A percentile compares a stretch with the other conserved stretches of the same genome.
Conservation (phyloP, 2,797 vertebrate genomes). For the Gymnothorax javanicus region DNA sequence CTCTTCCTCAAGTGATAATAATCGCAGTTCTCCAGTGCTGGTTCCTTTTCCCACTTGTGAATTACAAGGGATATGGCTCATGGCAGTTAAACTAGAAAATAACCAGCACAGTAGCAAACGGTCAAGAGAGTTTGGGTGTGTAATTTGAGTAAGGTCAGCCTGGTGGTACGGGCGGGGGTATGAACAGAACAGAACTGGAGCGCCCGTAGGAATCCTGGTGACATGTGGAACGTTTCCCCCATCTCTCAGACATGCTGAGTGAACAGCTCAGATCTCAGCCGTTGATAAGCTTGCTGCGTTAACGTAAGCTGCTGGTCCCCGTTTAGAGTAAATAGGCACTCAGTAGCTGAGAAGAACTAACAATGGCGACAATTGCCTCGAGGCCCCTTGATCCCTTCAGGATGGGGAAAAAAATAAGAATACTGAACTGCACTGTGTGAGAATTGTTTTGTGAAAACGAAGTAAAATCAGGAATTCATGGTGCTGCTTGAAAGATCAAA, state of each 20-base stretch:
- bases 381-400: neutral
- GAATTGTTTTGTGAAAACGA: neutral
- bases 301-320: neutral
- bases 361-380: neutral
- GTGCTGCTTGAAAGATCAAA: conserved; percentile 47
- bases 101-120: neutral
- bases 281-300: neutral
- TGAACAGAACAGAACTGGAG: neutral
- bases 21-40: neutral
- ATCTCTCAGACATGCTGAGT: neutral
- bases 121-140: neutral
- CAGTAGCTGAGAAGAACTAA: neutral
- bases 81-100: neutral
- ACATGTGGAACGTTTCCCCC: neutral
- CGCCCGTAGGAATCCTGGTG: neutral
- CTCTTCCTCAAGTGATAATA: neutral
- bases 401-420: neutral
- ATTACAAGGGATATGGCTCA: conserved; percentile 1
- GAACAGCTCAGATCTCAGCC: neutral
- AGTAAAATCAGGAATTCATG: neutral
- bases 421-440: neutral
- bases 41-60: neutral
- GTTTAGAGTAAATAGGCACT: neutral
- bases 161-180: neutral
- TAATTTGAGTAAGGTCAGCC: neutral